A percentile compares a stretch with the other conserved stretches of the same genome.
Conservation (phyloP, 2,888 invertebrate species). For the Chymomyza fuscimana region DNA sequence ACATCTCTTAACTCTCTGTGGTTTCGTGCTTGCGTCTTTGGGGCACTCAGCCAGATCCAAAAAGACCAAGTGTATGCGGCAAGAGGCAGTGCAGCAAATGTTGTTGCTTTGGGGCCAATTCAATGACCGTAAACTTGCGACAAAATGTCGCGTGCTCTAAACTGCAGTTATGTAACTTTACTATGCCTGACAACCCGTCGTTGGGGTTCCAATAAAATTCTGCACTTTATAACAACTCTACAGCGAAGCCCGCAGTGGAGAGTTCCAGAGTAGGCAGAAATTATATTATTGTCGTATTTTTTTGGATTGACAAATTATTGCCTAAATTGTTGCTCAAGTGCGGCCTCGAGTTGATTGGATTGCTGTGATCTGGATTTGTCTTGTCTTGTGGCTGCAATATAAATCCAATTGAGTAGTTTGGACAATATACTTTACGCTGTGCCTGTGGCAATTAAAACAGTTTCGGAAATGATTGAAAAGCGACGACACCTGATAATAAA, state of each 20-base stretch:
- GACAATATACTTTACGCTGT: not conserved
- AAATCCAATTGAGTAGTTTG: not conserved
- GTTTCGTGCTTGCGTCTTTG: conserved; percentile 2
- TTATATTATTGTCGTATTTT: not conserved
- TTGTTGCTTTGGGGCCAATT: conserved; percentile 9
- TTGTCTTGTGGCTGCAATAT: conserved; percentile 6
- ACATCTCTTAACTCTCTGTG: conserved; percentile 41
- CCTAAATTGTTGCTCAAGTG: conserved; percentile 34
- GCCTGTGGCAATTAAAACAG: conserved; percentile 38
- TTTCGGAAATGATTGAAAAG: conserved; percentile 52
- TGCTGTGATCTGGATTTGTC: conserved; percentile 6
- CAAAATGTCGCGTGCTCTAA: conserved; percentile 73
- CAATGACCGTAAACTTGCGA: conserved; percentile 69
- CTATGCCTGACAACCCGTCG: conserved; percentile 68
- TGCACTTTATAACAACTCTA: conserved; percentile 56
- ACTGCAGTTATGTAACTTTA: conserved; percentile 73
- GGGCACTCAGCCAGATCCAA: conserved; percentile 2
- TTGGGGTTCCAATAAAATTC: conserved; percentile 53
- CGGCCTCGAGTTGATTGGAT: conserved; percentile 3
- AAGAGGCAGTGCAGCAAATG: conserved; percentile 7
- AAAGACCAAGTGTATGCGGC: not conserved
- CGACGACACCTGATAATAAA: conserved; percentile 61
- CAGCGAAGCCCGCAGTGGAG: not conserved
- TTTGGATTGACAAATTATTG: conserved; percentile 43
- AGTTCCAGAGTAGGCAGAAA: not conserved